These are phyloP conservation scores for Caenorhabditis doughertyi DNA, from an alignment of 2,888 invertebrate genomes.

Conservation along the genomic window DNA sequence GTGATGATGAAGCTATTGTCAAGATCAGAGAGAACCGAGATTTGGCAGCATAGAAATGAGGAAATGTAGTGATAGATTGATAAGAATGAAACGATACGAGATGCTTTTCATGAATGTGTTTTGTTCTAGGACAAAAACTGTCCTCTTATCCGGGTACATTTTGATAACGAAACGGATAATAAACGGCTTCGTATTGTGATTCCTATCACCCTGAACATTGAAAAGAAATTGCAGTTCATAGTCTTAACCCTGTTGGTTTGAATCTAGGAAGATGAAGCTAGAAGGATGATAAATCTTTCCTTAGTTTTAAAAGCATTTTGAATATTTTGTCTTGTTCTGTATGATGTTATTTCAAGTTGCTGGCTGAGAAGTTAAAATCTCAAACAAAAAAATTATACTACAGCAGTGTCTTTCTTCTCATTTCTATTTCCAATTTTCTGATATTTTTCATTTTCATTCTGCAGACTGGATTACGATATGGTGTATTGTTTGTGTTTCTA, in stretches of 20 bases:
- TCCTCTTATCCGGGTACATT: conserved; percentile 1
- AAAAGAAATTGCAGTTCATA: no score
- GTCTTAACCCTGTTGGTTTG: no score
- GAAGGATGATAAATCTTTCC: no score
- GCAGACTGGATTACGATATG: conserved; percentile 53
- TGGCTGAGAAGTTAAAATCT: no score
- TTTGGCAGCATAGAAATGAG: no score
- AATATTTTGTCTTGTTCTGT: no score
- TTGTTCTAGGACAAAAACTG: conserved; percentile 15
- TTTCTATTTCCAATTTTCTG: no score
- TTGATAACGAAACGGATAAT: conserved; percentile 3
- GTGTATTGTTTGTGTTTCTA: conserved; percentile 37
- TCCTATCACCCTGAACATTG: background rate
- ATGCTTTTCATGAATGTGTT: conserved; percentile 12
- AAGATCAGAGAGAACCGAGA: conserved; percentile 34
- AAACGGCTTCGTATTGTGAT: background rate
- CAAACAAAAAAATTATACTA: no score
- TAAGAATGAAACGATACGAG: conserved; percentile 10
- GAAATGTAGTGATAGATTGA: conserved; percentile 7
- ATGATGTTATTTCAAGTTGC: no score
- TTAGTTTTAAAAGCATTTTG: no score
- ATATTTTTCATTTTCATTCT: background rate
- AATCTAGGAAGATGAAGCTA: no score
- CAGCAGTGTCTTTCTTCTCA: no score
- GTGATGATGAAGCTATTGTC: conserved; percentile 25